phyloP scores from a whole-genome alignment of 2,113 vertebrate genomes.

The Sebastes fasciatus region DNA sequence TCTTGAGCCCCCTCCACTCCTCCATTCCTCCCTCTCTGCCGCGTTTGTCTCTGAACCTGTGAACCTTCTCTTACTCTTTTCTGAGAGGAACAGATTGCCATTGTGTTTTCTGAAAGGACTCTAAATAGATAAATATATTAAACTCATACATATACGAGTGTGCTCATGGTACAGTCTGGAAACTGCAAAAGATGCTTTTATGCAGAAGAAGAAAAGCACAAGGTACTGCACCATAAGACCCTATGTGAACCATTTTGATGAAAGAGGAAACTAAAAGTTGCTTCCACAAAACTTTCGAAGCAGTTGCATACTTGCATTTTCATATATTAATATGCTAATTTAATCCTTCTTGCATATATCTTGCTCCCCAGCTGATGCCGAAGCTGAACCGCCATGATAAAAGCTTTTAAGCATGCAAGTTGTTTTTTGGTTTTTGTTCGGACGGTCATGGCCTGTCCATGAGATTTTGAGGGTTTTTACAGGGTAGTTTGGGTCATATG shows the following conservation, averaged over 20 bases:
- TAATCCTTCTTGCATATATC: conserved; percentile 36
- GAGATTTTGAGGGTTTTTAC: conserved; percentile 60
- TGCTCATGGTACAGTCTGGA: background rate
- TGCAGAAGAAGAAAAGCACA: background rate
- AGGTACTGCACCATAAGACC: background rate
- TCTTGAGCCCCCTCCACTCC: conserved; percentile 51
- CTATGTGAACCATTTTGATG: background rate
- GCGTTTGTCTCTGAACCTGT: conserved; percentile 29
- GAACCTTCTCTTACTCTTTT: conserved; percentile 37
- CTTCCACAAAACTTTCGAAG: conserved; percentile 13
- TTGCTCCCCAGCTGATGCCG: conserved; percentile 43
- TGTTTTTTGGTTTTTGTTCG: conserved; percentile 54
- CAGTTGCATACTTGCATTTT: conserved; percentile 43
- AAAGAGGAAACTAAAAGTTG: conserved; percentile 22
- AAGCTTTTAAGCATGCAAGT: conserved; percentile 46
- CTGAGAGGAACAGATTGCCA: conserved; percentile 30
- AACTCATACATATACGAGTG: background rate
- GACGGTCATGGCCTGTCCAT: conserved; percentile 67
- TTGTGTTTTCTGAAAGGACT: conserved; percentile 31
- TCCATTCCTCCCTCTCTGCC: background rate
- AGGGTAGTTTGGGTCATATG: conserved; percentile 59
- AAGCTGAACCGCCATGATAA: conserved; percentile 30
- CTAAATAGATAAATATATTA: conserved; percentile 32
- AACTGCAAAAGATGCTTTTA: conserved; percentile 15
- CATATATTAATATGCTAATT: conserved; percentile 49